Conservation (phyloP, 1,140 invertebrate species). For the Lutraria rhynchaena region DNA sequence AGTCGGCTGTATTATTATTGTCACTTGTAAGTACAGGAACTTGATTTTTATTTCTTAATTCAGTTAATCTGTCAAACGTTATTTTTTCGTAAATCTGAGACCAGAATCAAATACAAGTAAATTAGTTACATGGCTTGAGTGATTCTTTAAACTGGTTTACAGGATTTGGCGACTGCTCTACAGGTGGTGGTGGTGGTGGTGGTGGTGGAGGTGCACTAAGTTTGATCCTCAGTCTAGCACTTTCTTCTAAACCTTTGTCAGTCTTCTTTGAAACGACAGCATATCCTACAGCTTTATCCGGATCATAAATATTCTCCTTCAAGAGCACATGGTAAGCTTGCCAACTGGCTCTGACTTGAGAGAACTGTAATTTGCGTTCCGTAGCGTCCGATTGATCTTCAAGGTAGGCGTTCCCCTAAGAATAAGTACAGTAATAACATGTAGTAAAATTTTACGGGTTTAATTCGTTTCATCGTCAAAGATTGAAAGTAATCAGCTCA, state of each 20-base stretch:
- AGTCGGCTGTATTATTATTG: too few species aligned
- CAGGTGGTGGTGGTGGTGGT: constrained; percentile 4
- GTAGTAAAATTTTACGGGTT: neutral
- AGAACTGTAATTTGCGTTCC: constrained; percentile 41
- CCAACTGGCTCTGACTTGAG: constrained; percentile 28
- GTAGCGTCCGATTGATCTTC: constrained; percentile 33
- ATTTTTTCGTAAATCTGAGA: too few species aligned
- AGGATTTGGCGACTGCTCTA: neutral
- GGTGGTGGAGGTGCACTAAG: constrained; percentile 35
- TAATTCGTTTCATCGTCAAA: neutral
- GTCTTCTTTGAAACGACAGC: constrained; percentile 43
- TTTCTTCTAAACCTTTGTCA: constrained; percentile 9
- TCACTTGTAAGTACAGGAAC: too few species aligned
- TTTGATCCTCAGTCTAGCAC: constrained; percentile 8
- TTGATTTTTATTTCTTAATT: too few species aligned
- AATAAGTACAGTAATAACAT: neutral
- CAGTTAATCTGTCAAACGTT: too few species aligned
- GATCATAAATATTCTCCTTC: constrained; percentile 16
- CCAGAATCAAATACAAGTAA: too few species aligned
- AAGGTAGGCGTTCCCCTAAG: constrained; percentile 33
- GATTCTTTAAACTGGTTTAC: too few species aligned
- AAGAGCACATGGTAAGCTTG: constrained; percentile 34
- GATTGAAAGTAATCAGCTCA: too few species aligned
- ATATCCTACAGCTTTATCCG: constrained; percentile 14
- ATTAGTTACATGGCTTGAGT: too few species aligned